These are phyloP conservation scores for Scyliorhinus canicula DNA, from an alignment of 2,797 vertebrate species.

Conservation along the genomic window DNA sequence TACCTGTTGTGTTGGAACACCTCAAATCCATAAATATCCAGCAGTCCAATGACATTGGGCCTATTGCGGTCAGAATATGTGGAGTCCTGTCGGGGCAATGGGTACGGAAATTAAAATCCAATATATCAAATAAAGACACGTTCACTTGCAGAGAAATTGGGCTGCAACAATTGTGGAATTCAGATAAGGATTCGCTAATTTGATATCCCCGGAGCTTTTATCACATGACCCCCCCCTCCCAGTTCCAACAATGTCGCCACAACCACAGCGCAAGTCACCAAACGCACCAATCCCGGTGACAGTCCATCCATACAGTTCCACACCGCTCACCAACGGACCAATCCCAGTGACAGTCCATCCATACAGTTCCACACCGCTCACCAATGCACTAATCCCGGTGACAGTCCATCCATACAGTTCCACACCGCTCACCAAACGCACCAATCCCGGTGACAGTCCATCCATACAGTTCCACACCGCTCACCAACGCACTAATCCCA, in stretches of 20 bases:
- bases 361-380: too few species aligned
- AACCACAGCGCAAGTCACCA: not conserved
- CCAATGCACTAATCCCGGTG: too few species aligned
- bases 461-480: too few species aligned
- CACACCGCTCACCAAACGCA: too few species aligned
- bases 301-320: too few species aligned
- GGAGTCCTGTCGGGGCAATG: constrained; percentile 62
- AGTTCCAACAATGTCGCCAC: too few species aligned
- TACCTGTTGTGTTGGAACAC: constrained; percentile 97
- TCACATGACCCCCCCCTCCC: not conserved
- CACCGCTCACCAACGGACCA: too few species aligned
- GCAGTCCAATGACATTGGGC: constrained; percentile 80
- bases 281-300: not conserved
- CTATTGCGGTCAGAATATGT: constrained; percentile 66
- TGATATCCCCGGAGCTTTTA: not conserved
- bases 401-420: too few species aligned
- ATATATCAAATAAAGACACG: not conserved
- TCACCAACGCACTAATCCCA: too few species aligned
- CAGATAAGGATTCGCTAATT: not conserved
- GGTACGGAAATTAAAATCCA: not conserved
- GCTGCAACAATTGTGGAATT: not conserved
- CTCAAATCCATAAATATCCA: constrained; percentile 98
- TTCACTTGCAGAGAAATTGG: not conserved
- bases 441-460: too few species aligned
- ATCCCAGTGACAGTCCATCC: too few species aligned